These are phyloP conservation scores for Rosalia funebris DNA, from an alignment of 2,888 invertebrate species.

Conservation along the genomic window DNA sequence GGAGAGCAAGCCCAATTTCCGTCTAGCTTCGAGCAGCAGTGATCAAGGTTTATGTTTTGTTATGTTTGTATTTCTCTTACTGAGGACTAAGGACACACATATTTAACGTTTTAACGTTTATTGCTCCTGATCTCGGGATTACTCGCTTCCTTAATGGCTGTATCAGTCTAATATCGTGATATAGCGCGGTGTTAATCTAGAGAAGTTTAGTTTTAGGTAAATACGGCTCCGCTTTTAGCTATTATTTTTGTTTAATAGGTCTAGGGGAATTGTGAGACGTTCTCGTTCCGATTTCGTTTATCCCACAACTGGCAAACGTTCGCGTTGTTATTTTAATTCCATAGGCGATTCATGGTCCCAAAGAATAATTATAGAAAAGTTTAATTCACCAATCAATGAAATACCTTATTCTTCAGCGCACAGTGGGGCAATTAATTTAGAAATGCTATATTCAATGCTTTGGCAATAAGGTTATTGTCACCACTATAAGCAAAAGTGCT, in stretches of 20 bases:
- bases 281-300: neutral
- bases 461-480: too few species aligned
- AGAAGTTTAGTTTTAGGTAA: conserved; percentile 28
- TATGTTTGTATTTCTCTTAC: conserved; percentile 26
- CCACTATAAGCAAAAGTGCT: too few species aligned
- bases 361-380: too few species aligned
- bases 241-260: conserved; percentile 17
- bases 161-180: conserved; percentile 36
- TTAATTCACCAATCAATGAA: too few species aligned
- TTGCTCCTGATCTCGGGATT: conserved; percentile 34
- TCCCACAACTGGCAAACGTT: neutral
- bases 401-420: too few species aligned
- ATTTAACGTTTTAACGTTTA: conserved; percentile 32
- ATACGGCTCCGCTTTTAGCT: conserved; percentile 20
- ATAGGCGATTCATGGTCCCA: too few species aligned
- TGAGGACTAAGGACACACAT: conserved; percentile 15
- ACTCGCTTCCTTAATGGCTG: conserved; percentile 33
- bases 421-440: too few species aligned
- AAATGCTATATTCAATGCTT: too few species aligned
- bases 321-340: too few species aligned
- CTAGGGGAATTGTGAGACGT: neutral
- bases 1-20: conserved; percentile 41
- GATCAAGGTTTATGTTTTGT: conserved; percentile 33
- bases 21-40: conserved; percentile 34
- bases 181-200: conserved; percentile 27